phyloP scores from a whole-genome alignment of 2,113 vertebrate genomes.

The Paraplagusia blochii region DNA sequence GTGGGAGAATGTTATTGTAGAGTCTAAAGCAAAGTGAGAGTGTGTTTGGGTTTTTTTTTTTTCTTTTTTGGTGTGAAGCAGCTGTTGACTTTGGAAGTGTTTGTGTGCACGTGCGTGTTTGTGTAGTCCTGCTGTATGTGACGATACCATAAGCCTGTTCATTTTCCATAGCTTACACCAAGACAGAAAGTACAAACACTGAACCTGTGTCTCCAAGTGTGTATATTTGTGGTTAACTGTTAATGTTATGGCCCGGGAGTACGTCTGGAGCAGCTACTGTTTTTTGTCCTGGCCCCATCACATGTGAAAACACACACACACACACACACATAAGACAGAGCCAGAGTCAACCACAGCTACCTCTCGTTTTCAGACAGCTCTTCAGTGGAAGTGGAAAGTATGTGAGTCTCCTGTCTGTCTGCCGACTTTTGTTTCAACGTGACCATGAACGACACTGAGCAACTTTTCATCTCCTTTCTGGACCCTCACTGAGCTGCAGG shows the following conservation, averaged over 20 bases:
- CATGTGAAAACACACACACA: conserved; percentile 27
- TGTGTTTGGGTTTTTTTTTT: conserved; percentile 34
- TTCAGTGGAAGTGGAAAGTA: conserved; percentile 45
- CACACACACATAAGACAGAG: conserved; percentile 13
- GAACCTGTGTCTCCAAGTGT: conserved; percentile 23
- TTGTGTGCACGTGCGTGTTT: conserved; percentile 13
- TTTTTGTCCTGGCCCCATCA: conserved; percentile 22
- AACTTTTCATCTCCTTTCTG: not conserved
- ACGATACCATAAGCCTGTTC: conserved; percentile 29
- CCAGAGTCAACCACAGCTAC: conserved; percentile 47
- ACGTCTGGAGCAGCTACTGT: conserved; percentile 41
- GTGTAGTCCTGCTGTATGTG: not conserved
- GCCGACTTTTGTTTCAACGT: conserved; percentile 1
- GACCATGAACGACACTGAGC: not conserved
- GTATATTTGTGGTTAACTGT: conserved; percentile 28
- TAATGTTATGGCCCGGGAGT: conserved; percentile 32
- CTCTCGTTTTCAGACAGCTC: conserved; percentile 25
- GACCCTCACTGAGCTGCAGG: not conserved
- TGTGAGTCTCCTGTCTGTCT: conserved; percentile 15
- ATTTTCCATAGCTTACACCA: conserved; percentile 37
- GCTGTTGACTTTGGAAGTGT: conserved; percentile 22
- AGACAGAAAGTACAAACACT: conserved; percentile 2
- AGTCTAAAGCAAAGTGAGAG: conserved; percentile 17
- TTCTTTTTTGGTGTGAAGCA: conserved; percentile 18
- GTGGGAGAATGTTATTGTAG: conserved; percentile 7